Conservation (phyloP, 1,140 invertebrate species). For the Lucilia sericata region DNA sequence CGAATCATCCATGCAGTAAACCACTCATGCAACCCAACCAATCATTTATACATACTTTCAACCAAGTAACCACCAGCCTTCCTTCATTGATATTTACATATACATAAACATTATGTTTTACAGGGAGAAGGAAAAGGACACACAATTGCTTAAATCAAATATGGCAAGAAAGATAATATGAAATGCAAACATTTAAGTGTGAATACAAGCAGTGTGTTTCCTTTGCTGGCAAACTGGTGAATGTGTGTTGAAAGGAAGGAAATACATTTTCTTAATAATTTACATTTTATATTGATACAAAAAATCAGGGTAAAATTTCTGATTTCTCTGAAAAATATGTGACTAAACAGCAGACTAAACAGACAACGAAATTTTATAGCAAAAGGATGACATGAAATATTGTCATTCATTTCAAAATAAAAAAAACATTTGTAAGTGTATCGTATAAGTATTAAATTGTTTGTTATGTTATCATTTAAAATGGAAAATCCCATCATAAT, state of each 20-base stretch:
- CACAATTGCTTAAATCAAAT: not conserved
- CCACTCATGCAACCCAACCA: not conserved
- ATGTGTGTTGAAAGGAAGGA: not conserved
- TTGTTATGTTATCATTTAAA: not conserved
- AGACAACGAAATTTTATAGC: too few relatives aligned
- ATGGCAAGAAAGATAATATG: not conserved
- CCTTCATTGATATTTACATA: not conserved
- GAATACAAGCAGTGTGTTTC: not conserved
- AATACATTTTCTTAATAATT: not conserved
- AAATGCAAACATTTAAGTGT: conserved; percentile 13
- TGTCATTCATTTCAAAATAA: too few relatives aligned
- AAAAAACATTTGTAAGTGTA: too few relatives aligned
- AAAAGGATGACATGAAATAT: too few relatives aligned
- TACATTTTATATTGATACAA: not conserved
- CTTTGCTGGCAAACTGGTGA: too few relatives aligned
- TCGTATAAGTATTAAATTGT: too few relatives aligned
- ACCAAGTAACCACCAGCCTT: not conserved
- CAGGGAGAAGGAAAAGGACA: too few relatives aligned
- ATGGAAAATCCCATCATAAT: not conserved
- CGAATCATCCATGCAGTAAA: not conserved
- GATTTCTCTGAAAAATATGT: too few relatives aligned
- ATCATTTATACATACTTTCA: conserved; percentile 4
- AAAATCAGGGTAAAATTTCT: not conserved
- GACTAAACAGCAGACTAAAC: too few relatives aligned
- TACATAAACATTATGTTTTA: not conserved